These are phyloP conservation scores for Gouania willdenowi DNA, from an alignment of 2,797 vertebrate species.

Conservation along the genomic window DNA sequence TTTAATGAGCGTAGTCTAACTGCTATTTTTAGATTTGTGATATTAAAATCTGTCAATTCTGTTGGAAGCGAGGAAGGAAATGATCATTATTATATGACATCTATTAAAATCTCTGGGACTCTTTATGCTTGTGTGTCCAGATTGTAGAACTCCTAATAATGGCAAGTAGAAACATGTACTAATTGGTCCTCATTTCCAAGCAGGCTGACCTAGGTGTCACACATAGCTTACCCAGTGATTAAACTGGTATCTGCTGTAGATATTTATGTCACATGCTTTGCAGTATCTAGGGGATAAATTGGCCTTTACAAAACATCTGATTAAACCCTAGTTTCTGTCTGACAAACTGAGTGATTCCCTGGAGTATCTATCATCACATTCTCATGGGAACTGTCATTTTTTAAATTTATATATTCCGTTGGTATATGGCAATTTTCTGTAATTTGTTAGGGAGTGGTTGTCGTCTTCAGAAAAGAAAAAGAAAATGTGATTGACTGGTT, in stretches of 20 bases:
- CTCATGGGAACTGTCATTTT: too few species aligned
- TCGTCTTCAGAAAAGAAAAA: too few species aligned
- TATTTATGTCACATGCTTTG: not conserved
- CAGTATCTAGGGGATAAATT: not conserved
- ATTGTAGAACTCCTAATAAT: too few species aligned
- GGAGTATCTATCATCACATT: too few species aligned
- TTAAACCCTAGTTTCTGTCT: not conserved
- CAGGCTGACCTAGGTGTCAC: not conserved
- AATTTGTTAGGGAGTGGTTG: too few species aligned
- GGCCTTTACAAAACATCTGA: not conserved
- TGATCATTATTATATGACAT: not conserved
- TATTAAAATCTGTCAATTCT: conserved; percentile 12
- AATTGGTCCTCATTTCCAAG: not conserved
- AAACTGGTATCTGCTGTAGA: not conserved
- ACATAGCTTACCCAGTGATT: not conserved
- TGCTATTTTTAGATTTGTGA: not conserved
- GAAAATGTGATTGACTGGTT: too few species aligned
- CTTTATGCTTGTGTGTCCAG: not conserved
- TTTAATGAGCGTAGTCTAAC: not conserved
- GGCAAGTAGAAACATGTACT: too few species aligned
- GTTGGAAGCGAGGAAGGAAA: not conserved
- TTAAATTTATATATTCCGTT: too few species aligned
- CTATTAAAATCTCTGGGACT: not conserved
- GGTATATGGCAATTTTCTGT: too few species aligned
- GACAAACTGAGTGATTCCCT: conserved; percentile 1